phyloP scores from a whole-genome alignment of 2,797 vertebrate genomes.

The Ctenochaetus hawaiiensis region DNA sequence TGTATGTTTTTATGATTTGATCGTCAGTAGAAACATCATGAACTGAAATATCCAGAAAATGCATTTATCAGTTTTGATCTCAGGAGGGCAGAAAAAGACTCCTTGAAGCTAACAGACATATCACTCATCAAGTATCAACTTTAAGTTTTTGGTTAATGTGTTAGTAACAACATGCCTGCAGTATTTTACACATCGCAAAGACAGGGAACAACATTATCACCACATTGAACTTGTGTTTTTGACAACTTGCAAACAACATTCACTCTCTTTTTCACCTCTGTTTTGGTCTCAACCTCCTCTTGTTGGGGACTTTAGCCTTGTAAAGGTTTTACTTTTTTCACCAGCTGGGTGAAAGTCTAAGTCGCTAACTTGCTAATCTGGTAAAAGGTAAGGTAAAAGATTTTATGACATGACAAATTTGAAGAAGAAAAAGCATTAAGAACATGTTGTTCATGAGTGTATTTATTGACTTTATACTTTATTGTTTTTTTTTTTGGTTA shows the following conservation, averaged over 20 bases:
- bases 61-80: background rate
- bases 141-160: background rate
- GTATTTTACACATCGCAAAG: background rate
- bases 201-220: background rate
- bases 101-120: background rate
- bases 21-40: background rate
- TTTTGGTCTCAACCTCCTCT: slow-evolving; percentile 3
- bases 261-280: background rate
- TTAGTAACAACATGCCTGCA: slow-evolving; percentile 4
- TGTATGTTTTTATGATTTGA: background rate
- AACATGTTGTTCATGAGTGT: slow-evolving; percentile 1
- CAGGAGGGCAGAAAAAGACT: background rate
- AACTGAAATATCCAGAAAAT: background rate
- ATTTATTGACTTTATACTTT: background rate
- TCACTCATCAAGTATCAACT: background rate
- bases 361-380: background rate
- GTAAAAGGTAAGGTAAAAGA: background rate
- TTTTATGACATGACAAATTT: background rate
- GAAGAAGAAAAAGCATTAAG: background rate
- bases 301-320: background rate
- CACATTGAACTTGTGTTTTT: background rate
- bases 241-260: background rate
- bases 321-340: background rate
- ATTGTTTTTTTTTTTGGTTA: background rate
- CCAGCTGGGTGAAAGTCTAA: background rate